Conservation (phyloP, 1,140 invertebrate genomes). For the Varroa destructor region DNA sequence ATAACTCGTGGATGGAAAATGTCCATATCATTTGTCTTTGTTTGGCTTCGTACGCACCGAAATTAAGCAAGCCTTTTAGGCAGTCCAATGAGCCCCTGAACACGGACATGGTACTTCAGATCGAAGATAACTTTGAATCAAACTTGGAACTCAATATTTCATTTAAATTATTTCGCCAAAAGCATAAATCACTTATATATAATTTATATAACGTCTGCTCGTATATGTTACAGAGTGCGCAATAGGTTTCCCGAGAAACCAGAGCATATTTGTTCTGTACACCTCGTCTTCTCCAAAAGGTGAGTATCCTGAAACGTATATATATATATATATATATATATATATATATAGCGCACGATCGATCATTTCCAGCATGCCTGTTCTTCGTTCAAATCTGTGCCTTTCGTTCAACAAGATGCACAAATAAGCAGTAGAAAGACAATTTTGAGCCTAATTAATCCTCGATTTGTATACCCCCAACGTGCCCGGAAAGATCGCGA, state of each 20-base stretch:
- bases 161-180: too few relatives aligned
- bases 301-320: not conserved
- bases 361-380: not conserved
- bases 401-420: not conserved
- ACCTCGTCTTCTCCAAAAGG: slow-evolving; percentile 9
- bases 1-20: too few relatives aligned
- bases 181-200: too few relatives aligned
- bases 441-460: too few relatives aligned
- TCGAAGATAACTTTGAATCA: not conserved
- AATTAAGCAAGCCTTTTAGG: too few relatives aligned
- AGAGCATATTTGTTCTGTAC: slow-evolving; percentile 9
- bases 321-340: not conserved
- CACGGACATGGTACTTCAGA: not conserved
- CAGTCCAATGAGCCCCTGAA: too few relatives aligned
- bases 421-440: too few relatives aligned
- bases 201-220: not conserved
- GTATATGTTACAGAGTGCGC: not conserved
- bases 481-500: too few relatives aligned
- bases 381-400: not conserved
- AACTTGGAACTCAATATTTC: not conserved
- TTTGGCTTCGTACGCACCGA: too few relatives aligned
- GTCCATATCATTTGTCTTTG: too few relatives aligned
- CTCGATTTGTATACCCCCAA: too few relatives aligned
- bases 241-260: slow-evolving; percentile 12
- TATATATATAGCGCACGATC: not conserved